Evolutionary conservation across 2,888 invertebrate genomes (phyloP), one percentile per base, ranked within the genome.

Genomic region (Apamea sordens): DNA sequence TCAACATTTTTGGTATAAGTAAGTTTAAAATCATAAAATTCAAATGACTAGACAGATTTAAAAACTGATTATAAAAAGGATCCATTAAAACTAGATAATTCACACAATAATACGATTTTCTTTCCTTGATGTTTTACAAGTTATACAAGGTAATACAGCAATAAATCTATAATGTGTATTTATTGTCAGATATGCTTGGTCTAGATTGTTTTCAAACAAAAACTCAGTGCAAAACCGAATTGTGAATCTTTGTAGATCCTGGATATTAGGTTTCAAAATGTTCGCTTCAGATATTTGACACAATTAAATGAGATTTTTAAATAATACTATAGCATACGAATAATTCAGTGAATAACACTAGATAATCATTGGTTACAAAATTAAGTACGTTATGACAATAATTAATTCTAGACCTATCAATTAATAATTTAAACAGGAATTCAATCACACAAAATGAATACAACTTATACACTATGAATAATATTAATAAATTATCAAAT

Each of bases 401-500:
- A 63, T 76, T 59, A 72, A 73, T 41, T 53, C 71, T 85, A 83
- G 69, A 79, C 36, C 67, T 85, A 87, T 76, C 36, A 71, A 68
- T 68, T 76, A 85, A 71, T 13, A 73, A 78, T 76, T 73, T 69
- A 69, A 67, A 79, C 63, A 70, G 53, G 71, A 79, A 84, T 80
- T 70, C 73, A 76, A 82, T 77, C 72, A 88, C 73, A 88, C 73
- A 78, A 80, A 82, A 67, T 32, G 4, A 83, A 89, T 88, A 88
- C 82, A 86, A 86, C 89, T 89, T 88, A 88, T n/a, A 79, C 28
- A 70, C 82, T 88, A 80, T 41, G 41, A 67, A 69, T n/a, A n/a
- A n/a, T n/a, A n/a, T n/a, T 63, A 73, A 69, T 68, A 70, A 78
- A 84, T 44, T 15, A 76, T 61, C 18, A 79, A 85, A 74, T 79